A percentile compares a stretch with the other conserved stretches of the same genome.
Conservation (phyloP, 1,140 invertebrate genomes). For the Meteorus sp. region DNA sequence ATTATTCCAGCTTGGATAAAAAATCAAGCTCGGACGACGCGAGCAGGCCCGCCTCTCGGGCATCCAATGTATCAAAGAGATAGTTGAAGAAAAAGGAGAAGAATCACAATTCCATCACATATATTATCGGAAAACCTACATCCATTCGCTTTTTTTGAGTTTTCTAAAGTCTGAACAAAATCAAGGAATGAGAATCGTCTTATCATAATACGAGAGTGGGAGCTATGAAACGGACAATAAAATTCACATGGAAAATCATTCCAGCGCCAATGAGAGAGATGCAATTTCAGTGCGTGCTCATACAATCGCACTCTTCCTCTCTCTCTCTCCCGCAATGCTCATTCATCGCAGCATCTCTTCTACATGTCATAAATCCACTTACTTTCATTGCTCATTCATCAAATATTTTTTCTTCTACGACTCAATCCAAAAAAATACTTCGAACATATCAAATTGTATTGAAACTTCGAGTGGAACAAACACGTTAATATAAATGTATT, state of each 20-base stretch:
- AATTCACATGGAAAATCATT: constrained; percentile 79
- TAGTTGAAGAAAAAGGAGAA: constrained; percentile 18
- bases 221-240: constrained; percentile 87
- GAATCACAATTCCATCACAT: not conserved
- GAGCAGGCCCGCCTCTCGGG: constrained; percentile 52
- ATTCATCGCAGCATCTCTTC: no score
- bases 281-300: constrained; percentile 91
- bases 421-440: no score
- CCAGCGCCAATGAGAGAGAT: constrained; percentile 81
- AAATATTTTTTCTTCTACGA: no score
- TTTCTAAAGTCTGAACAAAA: no score
- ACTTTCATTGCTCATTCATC: no score
- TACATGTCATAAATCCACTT: no score
- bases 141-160: no score
- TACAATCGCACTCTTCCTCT: constrained; percentile 67
- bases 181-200: constrained; percentile 27
- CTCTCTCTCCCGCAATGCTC: no score
- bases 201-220: constrained; percentile 73
- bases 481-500: no score
- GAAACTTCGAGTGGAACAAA: no score
- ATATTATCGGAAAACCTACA: no score
- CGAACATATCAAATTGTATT: no score
- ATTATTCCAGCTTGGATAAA: constrained; percentile 48
- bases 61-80: constrained; percentile 43
- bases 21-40: constrained; percentile 43